Percentiles rank a stretch among this genome's conserved stretches.
These are phyloP conservation scores for Uloborus diversus DNA, from an alignment of 1,140 invertebrate genomes.

Conservation along the genomic window DNA sequence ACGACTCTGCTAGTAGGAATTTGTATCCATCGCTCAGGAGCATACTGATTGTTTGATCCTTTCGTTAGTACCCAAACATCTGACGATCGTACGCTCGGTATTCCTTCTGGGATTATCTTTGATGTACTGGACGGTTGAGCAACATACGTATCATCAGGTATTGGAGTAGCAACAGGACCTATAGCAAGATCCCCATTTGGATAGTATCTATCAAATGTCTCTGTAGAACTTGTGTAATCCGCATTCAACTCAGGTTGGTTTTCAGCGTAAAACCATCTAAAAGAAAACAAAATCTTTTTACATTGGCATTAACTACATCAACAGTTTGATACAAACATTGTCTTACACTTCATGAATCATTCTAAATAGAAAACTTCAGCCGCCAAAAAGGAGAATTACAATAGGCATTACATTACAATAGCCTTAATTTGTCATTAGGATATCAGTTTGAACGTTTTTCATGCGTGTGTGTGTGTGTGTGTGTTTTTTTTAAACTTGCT, in stretches of 20 bases:
- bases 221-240: background rate
- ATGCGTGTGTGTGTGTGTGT: too few species aligned
- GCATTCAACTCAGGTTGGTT: conserved; percentile 21
- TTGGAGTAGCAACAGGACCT: conserved; percentile 50
- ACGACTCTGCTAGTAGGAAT: conserved; percentile 4
- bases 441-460: too few species aligned
- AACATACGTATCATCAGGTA: conserved; percentile 29
- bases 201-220: conserved; percentile 39
- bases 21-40: conserved; percentile 22
- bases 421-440: too few species aligned
- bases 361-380: too few species aligned
- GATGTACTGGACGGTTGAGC: conserved; percentile 18
- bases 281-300: background rate
- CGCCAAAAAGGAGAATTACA: too few species aligned
- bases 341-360: too few species aligned
- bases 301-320: background rate
- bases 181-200: conserved; percentile 19
- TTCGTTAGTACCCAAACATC: conserved; percentile 33
- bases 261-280: conserved; percentile 16
- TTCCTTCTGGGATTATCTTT: conserved; percentile 6
- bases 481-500: too few species aligned
- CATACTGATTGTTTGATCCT: conserved; percentile 27
- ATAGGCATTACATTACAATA: too few species aligned
- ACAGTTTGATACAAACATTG: too few species aligned
- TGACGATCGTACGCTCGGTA: background rate